phyloP scores from a whole-genome alignment of 2,797 vertebrate genomes.

The Dromococcyx pavoninus region DNA sequence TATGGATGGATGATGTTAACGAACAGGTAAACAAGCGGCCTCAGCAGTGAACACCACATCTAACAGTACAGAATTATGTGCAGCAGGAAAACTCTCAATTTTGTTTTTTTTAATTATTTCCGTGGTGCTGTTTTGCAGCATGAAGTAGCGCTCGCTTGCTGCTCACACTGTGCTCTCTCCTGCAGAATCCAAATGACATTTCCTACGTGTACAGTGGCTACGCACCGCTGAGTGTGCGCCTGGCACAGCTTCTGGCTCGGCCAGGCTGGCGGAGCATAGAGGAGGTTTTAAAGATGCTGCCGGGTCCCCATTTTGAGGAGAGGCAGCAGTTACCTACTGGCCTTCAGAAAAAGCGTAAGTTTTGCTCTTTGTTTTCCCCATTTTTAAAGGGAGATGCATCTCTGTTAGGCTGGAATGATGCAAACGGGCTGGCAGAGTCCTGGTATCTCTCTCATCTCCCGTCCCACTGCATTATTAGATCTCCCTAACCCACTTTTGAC shows the following conservation, averaged over 20 bases:
- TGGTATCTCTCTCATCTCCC: background rate
- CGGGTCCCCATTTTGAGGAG: constrained; percentile 96
- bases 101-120: accelerated
- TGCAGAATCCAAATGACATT: constrained; percentile 95
- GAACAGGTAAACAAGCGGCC: constrained; percentile 81
- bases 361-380: background rate
- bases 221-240: constrained; percentile 90
- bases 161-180: background rate
- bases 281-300: constrained; percentile 95
- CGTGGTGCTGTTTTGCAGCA: background rate
- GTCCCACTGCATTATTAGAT: background rate
- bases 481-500: background rate
- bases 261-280: constrained; percentile 98
- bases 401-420: background rate
- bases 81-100: background rate
- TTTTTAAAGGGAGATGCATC: background rate
- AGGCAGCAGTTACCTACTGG: constrained; percentile 90
- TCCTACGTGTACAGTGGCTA: constrained; percentile 98
- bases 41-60: accelerated
- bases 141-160: background rate
- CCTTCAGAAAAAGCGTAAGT: constrained; percentile 81
- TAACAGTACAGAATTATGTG: background rate
- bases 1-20: constrained; percentile 98
- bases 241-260: constrained; percentile 91
- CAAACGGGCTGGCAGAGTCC: background rate